A percentile compares a stretch with the other conserved stretches of the same genome.
Evolutionary conservation across 2,888 invertebrate genomes (phyloP).

Genomic region (Metalampra italica): DNA sequence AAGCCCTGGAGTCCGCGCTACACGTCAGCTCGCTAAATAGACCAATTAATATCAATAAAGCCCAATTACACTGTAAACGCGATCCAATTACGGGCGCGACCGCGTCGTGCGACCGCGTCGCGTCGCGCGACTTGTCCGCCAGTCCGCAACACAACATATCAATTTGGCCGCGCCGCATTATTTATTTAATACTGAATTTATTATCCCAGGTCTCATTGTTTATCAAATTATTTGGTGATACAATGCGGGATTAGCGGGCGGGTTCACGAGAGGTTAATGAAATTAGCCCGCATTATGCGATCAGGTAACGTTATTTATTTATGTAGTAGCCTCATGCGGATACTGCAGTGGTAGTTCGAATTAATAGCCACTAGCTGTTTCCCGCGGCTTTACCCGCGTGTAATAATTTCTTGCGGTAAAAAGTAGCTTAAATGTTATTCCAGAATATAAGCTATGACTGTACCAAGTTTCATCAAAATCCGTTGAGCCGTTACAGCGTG

Average conservation of each 20-base stretch:
- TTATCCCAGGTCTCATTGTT: neutral
- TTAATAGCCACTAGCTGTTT: no score
- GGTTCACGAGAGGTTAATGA: neutral
- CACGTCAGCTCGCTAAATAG: neutral
- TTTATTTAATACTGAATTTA: constrained; percentile 7
- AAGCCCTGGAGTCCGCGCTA: neutral
- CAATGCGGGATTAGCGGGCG: neutral
- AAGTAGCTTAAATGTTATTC: no score
- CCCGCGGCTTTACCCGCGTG: no score
- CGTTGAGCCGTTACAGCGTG: no score
- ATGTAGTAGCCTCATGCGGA: neutral
- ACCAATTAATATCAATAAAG: constrained; percentile 9
- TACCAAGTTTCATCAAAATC: no score
- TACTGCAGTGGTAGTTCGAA: neutral
- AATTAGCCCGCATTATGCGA: neutral
- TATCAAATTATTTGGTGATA: neutral
- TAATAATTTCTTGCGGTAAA: no score
- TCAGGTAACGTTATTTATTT: neutral
- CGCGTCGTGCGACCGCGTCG: constrained; percentile 4
- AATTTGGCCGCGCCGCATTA: constrained; percentile 8
- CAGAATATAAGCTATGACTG: no score
- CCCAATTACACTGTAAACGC: constrained; percentile 7
- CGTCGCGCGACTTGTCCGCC: constrained; percentile 9
- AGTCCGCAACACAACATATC: constrained; percentile 17
- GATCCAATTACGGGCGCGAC: constrained; percentile 16